Percentiles rank a stretch among this genome's conserved stretches.
Conservation (phyloP, 2,797 vertebrate species). For the Parotocinclus haroldoi region DNA sequence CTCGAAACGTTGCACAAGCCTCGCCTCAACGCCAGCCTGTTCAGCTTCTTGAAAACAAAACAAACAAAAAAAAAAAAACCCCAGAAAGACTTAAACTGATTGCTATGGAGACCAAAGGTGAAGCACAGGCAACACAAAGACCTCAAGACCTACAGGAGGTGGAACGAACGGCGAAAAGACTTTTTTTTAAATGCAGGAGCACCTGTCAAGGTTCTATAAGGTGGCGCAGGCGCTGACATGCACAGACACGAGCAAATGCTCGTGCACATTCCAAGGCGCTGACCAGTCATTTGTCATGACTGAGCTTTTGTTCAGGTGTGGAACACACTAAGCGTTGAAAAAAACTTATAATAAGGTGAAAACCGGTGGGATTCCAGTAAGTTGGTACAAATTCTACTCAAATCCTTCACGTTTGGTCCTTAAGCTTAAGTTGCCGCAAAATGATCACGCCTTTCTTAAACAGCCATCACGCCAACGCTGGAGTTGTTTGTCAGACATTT, state of each 20-base stretch:
- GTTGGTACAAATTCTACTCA: background rate
- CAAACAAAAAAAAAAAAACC: no score
- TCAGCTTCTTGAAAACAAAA: background rate
- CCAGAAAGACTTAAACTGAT: background rate
- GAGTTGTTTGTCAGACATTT: no score
- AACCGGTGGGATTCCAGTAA: no score
- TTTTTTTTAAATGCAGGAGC: background rate
- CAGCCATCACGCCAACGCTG: background rate
- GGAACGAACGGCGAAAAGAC: background rate
- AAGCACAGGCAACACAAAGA: background rate
- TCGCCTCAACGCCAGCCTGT: background rate
- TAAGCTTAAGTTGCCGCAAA: background rate
- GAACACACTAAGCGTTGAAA: no score
- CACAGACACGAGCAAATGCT: constrained; percentile 22
- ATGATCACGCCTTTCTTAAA: background rate
- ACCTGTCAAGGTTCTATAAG: constrained; percentile 11
- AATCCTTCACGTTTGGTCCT: background rate
- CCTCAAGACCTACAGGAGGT: background rate
- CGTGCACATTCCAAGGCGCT: constrained; percentile 23
- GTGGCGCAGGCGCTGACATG: constrained; percentile 2
- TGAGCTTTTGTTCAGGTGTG: background rate
- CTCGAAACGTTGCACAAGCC: background rate
- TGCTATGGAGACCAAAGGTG: background rate
- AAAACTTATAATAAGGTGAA: no score
- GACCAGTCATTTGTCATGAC: background rate